A percentile compares a stretch with the other conserved stretches of the same genome.
phyloP scores from a whole-genome alignment of 2,888 invertebrate genomes.

The Elysia crispata region DNA sequence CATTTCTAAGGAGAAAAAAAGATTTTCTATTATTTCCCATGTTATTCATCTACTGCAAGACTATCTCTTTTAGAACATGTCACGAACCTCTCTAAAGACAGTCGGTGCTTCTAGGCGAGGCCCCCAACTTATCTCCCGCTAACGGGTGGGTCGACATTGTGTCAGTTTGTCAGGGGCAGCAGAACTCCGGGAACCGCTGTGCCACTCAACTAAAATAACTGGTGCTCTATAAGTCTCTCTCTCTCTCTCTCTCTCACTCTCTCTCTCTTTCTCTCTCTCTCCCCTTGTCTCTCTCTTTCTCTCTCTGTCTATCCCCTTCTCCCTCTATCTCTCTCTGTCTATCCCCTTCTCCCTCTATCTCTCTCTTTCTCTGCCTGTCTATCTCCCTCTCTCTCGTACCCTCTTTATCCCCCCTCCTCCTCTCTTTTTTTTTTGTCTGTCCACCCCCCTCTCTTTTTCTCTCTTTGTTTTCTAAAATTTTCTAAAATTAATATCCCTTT shows the following conservation, averaged over 20 bases:
- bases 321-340: background rate
- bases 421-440: too few relatives aligned
- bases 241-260: slow-evolving; percentile 25
- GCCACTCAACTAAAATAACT: background rate
- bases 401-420: background rate
- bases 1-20: too few relatives aligned
- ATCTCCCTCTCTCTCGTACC: background rate
- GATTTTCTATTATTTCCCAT: too few relatives aligned
- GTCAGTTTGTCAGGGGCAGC: too few relatives aligned
- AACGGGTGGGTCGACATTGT: too few relatives aligned
- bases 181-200: too few relatives aligned
- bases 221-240: background rate
- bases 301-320: slow-evolving; percentile 2
- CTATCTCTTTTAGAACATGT: background rate
- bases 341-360: background rate
- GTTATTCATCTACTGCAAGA: background rate
- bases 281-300: too few relatives aligned
- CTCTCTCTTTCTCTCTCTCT: slow-evolving; percentile 5
- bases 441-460: too few relatives aligned
- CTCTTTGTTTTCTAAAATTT: too few relatives aligned
- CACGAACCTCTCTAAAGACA: background rate
- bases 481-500: background rate
- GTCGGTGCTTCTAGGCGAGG: background rate
- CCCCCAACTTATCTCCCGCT: too few relatives aligned
- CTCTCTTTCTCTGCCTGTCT: background rate